Evolutionary conservation across 2,797 vertebrate species (phyloP), one percentile per base, ranked within the genome.

Genomic region (Garrulus glandarius): DNA sequence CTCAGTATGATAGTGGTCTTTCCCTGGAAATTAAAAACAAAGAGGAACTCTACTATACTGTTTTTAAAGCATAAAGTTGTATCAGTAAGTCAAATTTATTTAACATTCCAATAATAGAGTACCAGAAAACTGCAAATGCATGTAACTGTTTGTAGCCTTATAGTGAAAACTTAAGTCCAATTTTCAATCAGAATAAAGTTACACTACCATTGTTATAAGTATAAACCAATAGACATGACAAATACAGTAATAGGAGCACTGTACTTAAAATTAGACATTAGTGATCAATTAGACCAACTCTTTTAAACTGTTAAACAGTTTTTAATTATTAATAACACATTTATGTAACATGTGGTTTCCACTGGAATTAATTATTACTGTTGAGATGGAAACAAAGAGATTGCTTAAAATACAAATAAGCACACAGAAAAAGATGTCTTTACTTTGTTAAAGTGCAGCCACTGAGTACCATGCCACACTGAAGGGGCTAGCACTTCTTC

Each of bases 1-100:
- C 99, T 96, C 89, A 99, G 98, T 69, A 99, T 98, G 97, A 99
- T 98, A 37, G 99, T 99, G 50, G 99, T 99, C 98, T 99, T 99
- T 76, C 99, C 99, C 99, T 99, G 84, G 61, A 97, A 97, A 96
- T 97, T 34, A 85, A 96, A 97, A 96, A 80, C 90, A 96, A 92
- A 93, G 74, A 80, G 87, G 21, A 95, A 92, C 27, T 52, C 32
- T 89, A 27, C 36, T 47, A 23, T 14, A 47, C 23, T 47, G 23
- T 47, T 13, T 94, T 68, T 82, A 93, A 83, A 53, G 75, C 63
- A 87, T 49, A 80, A 94, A 97, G 37, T 89, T 90, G 18, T 87
- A 90, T 88, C 36, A 70, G 46, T 95, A 69, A 79, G 95, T 46
- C 11, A 92, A 92, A 96, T 84, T 87, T n/a, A 94, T 94, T 93